A percentile compares a stretch with the other conserved stretches of the same genome.
Conservation (phyloP, 2,888 invertebrate species). For the Ephialtes manifestator region DNA sequence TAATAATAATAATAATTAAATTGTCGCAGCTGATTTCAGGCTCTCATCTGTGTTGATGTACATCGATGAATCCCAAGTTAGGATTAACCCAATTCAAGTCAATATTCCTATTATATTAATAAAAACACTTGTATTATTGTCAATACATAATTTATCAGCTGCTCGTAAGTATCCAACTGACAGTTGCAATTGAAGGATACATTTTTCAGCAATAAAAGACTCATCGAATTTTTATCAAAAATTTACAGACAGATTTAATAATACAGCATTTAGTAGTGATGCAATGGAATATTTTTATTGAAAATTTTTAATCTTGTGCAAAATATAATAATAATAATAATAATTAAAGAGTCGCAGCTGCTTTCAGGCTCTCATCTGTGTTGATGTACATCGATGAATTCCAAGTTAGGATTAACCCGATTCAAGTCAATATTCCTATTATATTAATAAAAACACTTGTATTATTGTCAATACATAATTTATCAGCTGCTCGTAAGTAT, state of each 20-base stretch:
- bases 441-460: background rate
- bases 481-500: no score
- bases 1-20: no score
- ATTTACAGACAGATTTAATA: no score
- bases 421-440: background rate
- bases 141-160: background rate
- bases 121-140: background rate
- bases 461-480: background rate
- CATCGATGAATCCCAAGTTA: constrained; percentile 28
- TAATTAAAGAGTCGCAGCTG: background rate
- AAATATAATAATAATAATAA: no score
- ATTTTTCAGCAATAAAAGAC: no score
- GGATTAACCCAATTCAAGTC: background rate
- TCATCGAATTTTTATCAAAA: no score
- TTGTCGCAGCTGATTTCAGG: constrained; percentile 14
- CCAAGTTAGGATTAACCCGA: constrained; percentile 1
- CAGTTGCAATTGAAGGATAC: no score
- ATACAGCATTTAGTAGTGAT: no score
- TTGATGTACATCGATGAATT: constrained; percentile 31
- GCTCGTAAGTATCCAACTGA: no score
- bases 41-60: constrained; percentile 10
- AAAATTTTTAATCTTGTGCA: no score
- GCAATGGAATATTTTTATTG: no score
- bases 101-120: background rate
- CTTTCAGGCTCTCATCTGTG: constrained; percentile 6